Conservation (phyloP, 1,140 invertebrate species). For the Brachionus paranguensis region DNA sequence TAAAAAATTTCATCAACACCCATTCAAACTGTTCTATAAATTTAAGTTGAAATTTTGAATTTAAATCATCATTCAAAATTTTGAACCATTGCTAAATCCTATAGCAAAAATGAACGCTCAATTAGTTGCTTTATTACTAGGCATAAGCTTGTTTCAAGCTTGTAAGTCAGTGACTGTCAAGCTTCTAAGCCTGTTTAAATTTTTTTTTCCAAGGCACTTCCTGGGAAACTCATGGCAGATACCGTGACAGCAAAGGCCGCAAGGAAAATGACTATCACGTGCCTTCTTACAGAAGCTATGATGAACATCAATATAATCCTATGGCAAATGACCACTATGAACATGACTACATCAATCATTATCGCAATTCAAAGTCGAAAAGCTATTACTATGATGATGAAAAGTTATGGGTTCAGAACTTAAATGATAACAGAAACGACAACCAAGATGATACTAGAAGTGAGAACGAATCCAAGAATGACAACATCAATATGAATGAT, state of each 20-base stretch:
- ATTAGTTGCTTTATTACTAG: not conserved
- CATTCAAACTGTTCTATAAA: not conserved
- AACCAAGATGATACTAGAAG: not conserved
- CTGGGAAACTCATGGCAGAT: not conserved
- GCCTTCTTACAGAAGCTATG: not conserved
- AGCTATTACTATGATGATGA: not conserved
- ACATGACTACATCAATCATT: not conserved
- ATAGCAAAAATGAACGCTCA: slow-evolving; percentile 1
- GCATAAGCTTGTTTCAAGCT: not conserved
- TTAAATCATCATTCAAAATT: not conserved
- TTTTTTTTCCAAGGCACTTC: not conserved
- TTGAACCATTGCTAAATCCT: not conserved
- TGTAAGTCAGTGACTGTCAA: not conserved
- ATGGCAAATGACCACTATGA: not conserved
- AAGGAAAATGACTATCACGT: not conserved
- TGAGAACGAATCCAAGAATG: slow-evolving; percentile 4
- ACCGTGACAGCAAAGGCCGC: not conserved
- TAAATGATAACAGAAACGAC: not conserved
- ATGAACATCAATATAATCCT: not conserved
- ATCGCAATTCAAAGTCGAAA: not conserved
- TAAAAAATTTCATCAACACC: not conserved
- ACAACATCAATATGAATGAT: slow-evolving; percentile 17
- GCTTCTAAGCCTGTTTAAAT: not conserved
- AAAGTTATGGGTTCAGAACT: slow-evolving; percentile 1
- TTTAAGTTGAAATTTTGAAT: not conserved